Evolutionary conservation across 2,888 invertebrate species (phyloP).

Genomic region (Calliopum simillimum): DNA sequence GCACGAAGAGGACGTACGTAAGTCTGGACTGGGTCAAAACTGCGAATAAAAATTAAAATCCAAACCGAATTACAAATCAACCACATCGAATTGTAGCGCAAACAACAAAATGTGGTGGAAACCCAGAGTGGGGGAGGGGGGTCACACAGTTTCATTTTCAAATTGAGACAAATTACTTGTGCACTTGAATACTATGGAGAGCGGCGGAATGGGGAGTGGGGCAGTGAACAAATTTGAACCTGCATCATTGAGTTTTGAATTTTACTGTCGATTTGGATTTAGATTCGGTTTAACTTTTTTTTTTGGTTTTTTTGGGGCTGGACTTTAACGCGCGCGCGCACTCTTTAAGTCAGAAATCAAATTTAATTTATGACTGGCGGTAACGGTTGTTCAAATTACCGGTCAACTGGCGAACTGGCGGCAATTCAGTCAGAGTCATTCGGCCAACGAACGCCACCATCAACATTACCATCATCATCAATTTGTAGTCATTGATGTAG

Average conservation of each 20-base stretch:
- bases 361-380: constrained; percentile 19
- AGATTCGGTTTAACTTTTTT: not conserved
- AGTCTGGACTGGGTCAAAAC: constrained; percentile 16
- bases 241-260: not conserved
- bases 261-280: not conserved
- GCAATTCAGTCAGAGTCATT: no score
- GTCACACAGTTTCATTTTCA: no score
- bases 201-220: no score
- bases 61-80: not conserved
- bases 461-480: no score
- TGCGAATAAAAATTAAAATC: not conserved
- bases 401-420: not conserved
- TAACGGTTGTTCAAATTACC: constrained; percentile 19
- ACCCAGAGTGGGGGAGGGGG: no score
- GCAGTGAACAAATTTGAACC: no score
- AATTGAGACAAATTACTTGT: no score
- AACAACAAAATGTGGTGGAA: not conserved
- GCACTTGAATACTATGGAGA: no score
- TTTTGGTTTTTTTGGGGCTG: not conserved
- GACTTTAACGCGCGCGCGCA: no score
- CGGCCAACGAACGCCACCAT: no score
- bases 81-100: constrained; percentile 7
- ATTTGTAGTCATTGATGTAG: constrained; percentile 7
- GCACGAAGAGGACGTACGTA: constrained; percentile 14
- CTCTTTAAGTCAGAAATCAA: constrained; percentile 8